These are phyloP conservation scores for Phalera bucephala DNA, from an alignment of 2,888 invertebrate genomes.

Conservation along the genomic window DNA sequence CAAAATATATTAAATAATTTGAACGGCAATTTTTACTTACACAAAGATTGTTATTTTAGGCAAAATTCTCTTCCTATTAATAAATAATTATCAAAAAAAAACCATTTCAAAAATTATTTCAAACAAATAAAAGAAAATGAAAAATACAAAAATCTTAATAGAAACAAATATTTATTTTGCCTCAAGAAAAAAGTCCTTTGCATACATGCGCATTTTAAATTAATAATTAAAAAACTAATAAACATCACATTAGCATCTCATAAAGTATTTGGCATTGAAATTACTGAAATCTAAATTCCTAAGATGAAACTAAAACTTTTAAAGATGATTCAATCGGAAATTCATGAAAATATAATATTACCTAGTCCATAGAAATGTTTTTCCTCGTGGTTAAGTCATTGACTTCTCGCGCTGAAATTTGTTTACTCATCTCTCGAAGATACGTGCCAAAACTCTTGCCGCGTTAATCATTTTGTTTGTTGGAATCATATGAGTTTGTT, in stretches of 20 bases:
- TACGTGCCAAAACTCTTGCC: slow-evolving; percentile 58
- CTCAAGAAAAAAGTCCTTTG: slow-evolving; percentile 10
- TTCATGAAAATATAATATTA: not conserved
- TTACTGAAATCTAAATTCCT: not conserved
- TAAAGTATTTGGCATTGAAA: not conserved
- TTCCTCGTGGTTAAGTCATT: slow-evolving; percentile 60
- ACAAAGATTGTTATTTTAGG: too few relatives aligned
- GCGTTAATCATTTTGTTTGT: slow-evolving; percentile 48
- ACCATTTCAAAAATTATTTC: too few relatives aligned
- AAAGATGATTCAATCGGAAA: slow-evolving; percentile 3
- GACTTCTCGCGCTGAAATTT: slow-evolving; percentile 57
- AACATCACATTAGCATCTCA: slow-evolving; percentile 3
- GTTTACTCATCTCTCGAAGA: slow-evolving; percentile 59
- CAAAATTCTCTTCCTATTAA: too few relatives aligned
- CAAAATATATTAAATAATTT: too few relatives aligned
- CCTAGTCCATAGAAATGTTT: slow-evolving; percentile 45
- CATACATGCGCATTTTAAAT: slow-evolving; percentile 16
- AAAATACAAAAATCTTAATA: slow-evolving; percentile 16
- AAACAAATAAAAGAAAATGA: too few relatives aligned
- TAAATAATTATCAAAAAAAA: too few relatives aligned
- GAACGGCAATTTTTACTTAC: too few relatives aligned
- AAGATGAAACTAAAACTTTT: not conserved
- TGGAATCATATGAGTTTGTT: slow-evolving; percentile 31
- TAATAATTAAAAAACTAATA: slow-evolving; percentile 8
- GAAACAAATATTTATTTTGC: slow-evolving; percentile 19